These are phyloP conservation scores for Colistium nudipinnis DNA, from an alignment of 2,113 vertebrate species.

Conservation along the genomic window DNA sequence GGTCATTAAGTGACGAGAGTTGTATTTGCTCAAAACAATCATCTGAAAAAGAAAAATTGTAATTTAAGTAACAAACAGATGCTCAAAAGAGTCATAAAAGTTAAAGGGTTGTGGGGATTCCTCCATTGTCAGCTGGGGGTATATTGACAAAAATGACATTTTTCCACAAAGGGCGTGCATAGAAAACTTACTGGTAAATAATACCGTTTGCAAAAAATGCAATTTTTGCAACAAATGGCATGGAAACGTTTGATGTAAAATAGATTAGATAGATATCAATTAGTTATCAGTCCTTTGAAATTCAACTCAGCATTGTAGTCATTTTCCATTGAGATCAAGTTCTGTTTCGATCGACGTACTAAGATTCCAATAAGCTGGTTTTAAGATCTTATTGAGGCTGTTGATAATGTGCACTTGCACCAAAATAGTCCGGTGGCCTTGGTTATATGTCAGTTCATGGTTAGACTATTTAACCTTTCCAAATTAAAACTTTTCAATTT, in stretches of 20 bases:
- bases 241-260: too few relatives aligned
- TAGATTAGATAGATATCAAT: too few relatives aligned
- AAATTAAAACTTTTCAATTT: neutral
- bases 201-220: too few relatives aligned
- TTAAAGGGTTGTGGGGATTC: neutral
- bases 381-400: neutral
- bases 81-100: neutral
- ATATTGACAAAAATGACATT: neutral
- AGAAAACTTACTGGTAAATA: neutral
- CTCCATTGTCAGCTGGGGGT: neutral
- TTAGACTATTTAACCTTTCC: neutral
- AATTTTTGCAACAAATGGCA: too few relatives aligned
- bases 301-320: too few relatives aligned
- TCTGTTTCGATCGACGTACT: neutral
- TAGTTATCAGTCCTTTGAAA: too few relatives aligned
- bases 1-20: neutral
- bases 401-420: neutral
- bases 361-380: neutral
- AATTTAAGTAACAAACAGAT: neutral
- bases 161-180: neutral
- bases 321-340: too few relatives aligned
- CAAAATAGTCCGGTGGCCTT: neutral
- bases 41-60: neutral
- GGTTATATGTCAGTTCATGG: neutral
- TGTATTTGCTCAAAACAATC: neutral